Evolutionary conservation across 1,140 invertebrate species (phyloP), one percentile per base, ranked within the genome.

Genomic region (Diabrotica undecimpunctata): DNA sequence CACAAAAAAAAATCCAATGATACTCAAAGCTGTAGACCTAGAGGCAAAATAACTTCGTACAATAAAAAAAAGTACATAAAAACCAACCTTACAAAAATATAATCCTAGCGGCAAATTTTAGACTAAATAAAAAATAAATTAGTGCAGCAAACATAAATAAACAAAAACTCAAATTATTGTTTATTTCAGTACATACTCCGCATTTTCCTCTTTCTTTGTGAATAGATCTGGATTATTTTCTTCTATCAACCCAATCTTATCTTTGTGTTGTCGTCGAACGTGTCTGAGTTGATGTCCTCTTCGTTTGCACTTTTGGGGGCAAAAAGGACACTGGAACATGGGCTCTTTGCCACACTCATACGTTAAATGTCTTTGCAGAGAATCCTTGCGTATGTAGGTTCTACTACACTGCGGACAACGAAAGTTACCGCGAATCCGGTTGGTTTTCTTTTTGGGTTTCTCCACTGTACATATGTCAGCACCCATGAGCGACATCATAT

Each of bases 321-420:
- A 93, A 73, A 91, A 88, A 2, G 90, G 90, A 70, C 91, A 93
- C 41, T 90, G 88, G 78, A 93, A 91, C 60, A 88, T 85, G 2
- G 88, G 89, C 65, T 90, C 87, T 74, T 91, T 91, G 9, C 90
- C 83, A 67, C 85, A 87, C 68, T 86, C 83, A 68, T 82, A 84
- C 9, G 84, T 84, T 66, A 85, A 78, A 68, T 90, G 87, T 4
- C 86, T 80, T 66, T 86, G 85, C 57, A 88, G 72, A 8, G 86
- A 85, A 61, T 87, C 85, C 75, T 89, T 89, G 11, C 87, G 80
- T 68, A 83, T 82, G 73, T 90, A 90, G 53, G 79, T 83, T 67
- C 87, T 83, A 46, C 83, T 83, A 66, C 88, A 90, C 55, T 82
- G 81, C 4, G 77, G 73, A 75, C 88, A 90, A 3, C 74, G 74